Evolutionary conservation across 1,140 invertebrate species (phyloP), one percentile per base, ranked within the genome.

Genomic region (Aphelinus atriplicis): DNA sequence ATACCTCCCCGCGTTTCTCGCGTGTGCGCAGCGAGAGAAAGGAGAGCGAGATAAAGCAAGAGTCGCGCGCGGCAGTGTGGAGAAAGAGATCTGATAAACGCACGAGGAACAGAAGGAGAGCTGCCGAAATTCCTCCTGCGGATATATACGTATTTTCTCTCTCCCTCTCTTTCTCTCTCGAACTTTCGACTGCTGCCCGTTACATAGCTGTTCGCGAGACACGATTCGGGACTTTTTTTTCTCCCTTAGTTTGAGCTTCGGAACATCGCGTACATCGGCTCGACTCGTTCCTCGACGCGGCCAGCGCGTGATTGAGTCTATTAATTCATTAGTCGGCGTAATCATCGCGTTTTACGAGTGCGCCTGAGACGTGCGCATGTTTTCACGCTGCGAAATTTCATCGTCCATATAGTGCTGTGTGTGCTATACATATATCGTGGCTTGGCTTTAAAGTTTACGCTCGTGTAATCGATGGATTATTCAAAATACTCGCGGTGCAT

Each of bases 1-100:
- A 62, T 26, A 47, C 51, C n/a, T 43, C 43, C 57, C 43, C 26
- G 47, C 50, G 62, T 65, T 42, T 55, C 57, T 69, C 46, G 9
- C 43, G 26, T 50, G 43, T 1, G 47, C 3, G 5, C 42, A n/a
- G 9, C 57, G 68, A 26, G 58, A 61, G 42, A 70, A 47, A 61
- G 42, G 68, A 47, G 55, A 2, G 51, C 62, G 50, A 65, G 61
- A 72, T 47, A 72, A 48, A 72, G 57, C 43, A 57, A 72, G 48
- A 72, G 26, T 26, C 26, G 26, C 26, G 50, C 6, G 63, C 51
- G 26, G 2, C 42, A 43, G 53, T 64, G 57, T 65, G 53, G 62
- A 56, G 61, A 72, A 65, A 46, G 48, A 65, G 64, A 72, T 72
- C 70, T 72, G 70, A 72, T 72, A 72, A 72, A 72, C 42, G 64